phyloP scores from a whole-genome alignment of 2,888 invertebrate species.

The Anthrax anthrax region DNA sequence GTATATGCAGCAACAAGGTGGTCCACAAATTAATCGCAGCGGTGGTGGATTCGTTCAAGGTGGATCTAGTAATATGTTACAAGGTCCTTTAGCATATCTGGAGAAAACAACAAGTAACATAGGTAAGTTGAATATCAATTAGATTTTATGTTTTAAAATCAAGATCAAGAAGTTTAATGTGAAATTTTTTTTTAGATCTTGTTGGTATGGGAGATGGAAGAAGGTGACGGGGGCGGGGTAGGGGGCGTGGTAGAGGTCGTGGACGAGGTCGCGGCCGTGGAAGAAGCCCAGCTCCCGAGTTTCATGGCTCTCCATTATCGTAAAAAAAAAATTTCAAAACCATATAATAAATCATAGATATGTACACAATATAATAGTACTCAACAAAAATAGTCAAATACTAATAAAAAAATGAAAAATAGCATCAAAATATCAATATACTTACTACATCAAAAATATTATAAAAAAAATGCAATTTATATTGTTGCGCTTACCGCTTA shows the following conservation, averaged over 20 bases:
- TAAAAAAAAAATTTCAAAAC: neutral
- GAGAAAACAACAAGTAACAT: slow-evolving; percentile 87
- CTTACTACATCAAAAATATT: too few relatives aligned
- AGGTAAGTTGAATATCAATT: slow-evolving; percentile 35
- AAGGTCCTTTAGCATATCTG: slow-evolving; percentile 72
- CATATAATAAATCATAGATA: too few relatives aligned
- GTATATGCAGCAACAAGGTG: slow-evolving; percentile 11
- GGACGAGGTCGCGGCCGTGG: slow-evolving; percentile 57
- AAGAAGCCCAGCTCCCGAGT: slow-evolving; percentile 13
- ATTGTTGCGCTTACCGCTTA: too few relatives aligned
- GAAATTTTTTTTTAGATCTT: slow-evolving; percentile 29
- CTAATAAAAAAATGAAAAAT: too few relatives aligned
- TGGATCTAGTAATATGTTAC: slow-evolving; percentile 43
- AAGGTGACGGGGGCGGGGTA: slow-evolving; percentile 78
- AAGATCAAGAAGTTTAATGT: neutral
- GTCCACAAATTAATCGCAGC: slow-evolving; percentile 4
- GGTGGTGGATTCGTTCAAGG: slow-evolving; percentile 37
- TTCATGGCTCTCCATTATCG: slow-evolving; percentile 12
- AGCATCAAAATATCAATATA: too few relatives aligned
- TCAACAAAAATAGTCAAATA: too few relatives aligned
- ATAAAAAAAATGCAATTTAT: too few relatives aligned
- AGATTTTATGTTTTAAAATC: neutral
- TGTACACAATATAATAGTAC: too few relatives aligned
- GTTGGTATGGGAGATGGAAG: slow-evolving; percentile 66
- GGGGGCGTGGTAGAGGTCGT: slow-evolving; percentile 70